A percentile compares a stretch with the other conserved stretches of the same genome.
Evolutionary conservation across 1,140 invertebrate species (phyloP).

Genomic region (Caerostris extrusa): DNA sequence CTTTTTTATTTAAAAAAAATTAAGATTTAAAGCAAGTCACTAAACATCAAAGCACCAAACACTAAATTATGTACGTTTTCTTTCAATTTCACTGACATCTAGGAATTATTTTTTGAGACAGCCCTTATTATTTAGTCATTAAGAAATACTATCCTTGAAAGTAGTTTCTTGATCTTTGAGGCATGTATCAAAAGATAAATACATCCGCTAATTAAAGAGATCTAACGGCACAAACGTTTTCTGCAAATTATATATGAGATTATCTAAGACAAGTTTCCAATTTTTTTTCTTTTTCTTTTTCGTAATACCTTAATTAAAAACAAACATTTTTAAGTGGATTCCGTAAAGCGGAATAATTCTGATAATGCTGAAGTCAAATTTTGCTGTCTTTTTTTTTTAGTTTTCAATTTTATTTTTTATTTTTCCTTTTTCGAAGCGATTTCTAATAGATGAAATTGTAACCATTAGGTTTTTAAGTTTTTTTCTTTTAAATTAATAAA

Average conservation of each 20-base stretch:
- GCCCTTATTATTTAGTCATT: not conserved
- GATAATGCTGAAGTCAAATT: not conserved
- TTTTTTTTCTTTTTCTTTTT: not conserved
- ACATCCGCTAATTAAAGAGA: not conserved
- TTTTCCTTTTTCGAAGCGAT: not conserved
- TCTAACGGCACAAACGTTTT: not conserved
- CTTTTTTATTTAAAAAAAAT: too few species aligned
- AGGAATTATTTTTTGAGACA: too few species aligned
- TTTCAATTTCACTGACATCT: too few species aligned
- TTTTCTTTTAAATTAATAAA: too few species aligned
- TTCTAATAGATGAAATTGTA: not conserved
- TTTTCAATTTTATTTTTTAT: not conserved
- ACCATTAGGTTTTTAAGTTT: too few species aligned
- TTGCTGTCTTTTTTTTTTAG: not conserved
- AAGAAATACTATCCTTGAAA: not conserved
- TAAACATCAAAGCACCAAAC: too few species aligned
- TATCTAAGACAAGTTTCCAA: not conserved
- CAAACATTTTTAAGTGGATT: constrained; percentile 6
- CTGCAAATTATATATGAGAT: not conserved
- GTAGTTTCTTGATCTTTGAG: not conserved
- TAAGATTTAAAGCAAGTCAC: too few species aligned
- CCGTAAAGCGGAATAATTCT: not conserved
- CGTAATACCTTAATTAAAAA: not conserved
- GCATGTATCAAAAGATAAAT: constrained; percentile 1
- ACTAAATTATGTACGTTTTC: too few species aligned